These are phyloP conservation scores for Anoplophora glabripennis DNA, from an alignment of 1,140 invertebrate species.

Conservation along the genomic window DNA sequence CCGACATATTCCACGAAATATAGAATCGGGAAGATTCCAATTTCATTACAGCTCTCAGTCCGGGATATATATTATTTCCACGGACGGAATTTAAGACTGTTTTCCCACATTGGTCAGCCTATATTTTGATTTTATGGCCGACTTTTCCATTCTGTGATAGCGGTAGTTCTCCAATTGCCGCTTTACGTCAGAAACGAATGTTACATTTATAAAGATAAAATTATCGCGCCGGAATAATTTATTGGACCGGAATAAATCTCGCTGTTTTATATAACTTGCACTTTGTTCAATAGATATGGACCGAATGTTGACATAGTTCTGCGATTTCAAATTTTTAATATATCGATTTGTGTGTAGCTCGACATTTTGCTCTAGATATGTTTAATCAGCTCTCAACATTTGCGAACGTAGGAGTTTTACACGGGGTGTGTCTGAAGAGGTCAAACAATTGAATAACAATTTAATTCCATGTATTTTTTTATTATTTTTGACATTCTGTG, in stretches of 20 bases:
- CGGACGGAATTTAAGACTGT: conserved; percentile 35
- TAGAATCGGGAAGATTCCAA: conserved; percentile 24
- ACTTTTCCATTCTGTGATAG: conserved; percentile 28
- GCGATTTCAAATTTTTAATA: too few species aligned
- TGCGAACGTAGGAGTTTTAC: too few species aligned
- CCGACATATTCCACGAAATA: conserved; percentile 8
- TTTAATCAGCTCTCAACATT: too few species aligned
- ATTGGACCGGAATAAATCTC: neutral
- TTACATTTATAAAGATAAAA: conserved; percentile 14
- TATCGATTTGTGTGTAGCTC: too few species aligned
- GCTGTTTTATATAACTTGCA: too few species aligned
- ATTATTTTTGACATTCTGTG: too few species aligned
- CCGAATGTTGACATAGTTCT: too few species aligned
- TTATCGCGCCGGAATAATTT: conserved; percentile 14
- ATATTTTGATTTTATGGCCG: conserved; percentile 45
- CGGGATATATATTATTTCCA: conserved; percentile 31
- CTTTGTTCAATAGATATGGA: too few species aligned
- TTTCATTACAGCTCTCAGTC: conserved; percentile 15
- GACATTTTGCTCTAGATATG: too few species aligned
- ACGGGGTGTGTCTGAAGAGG: too few species aligned
- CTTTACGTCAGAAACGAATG: conserved; percentile 15
- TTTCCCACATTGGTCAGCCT: conserved; percentile 40
- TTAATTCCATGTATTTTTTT: too few species aligned
- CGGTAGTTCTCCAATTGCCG: conserved; percentile 19
- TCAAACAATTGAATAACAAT: too few species aligned